Evolutionary conservation across 2,113 vertebrate genomes (phyloP), one percentile per base, ranked within the genome.

Genomic region (Odobenus rosmarus): DNA sequence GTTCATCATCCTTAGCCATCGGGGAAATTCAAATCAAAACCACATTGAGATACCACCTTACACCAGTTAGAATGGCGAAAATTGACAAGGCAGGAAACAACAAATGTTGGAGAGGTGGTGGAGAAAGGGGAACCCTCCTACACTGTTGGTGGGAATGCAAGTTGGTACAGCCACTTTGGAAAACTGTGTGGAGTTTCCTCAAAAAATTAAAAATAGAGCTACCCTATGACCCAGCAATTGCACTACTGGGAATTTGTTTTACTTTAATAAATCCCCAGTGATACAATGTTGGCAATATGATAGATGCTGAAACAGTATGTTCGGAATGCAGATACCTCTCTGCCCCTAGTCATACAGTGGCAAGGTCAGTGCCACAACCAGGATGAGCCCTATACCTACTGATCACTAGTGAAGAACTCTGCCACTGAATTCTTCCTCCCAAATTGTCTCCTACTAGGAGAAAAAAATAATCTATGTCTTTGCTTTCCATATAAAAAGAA

Each of bases 351-450:
- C 64, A 81, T 10, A 72, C 18, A 23, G 31, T 24, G 10, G 7
- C 1, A 24, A 31, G 7, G 16, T 31, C 2, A 4, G 4, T 6
- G 13, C 6, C 7, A n/a, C 9, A 79, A 18, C 4, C 21, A 46
- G n/a, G 1, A 33, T 19, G 6, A 67, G 4, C 2, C 24, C 15
- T 26, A 16, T 23, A 11, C 24, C 46, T 36, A 21, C 14, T 59
- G 10, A 51, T 13, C 14, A 31, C 14, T 15, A 11, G 21, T 33
- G 9, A 76, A 39, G 33, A 8, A 7, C 0, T 53, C 21, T 57
- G 11, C 3, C n/a, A 23, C 46, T 39, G 15, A 93, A 16, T 55
- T 89, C 16, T 88, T 85, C 16, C 10, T 62, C 18, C 31, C 14
- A 16, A 3, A 4, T 53, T 62, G 3, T 49, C 72, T 93, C 77